Percentiles rank a stretch among this genome's conserved stretches.
These are phyloP conservation scores for Zaprionus africanus DNA, from an alignment of 1,140 invertebrate species.

Conservation along the genomic window DNA sequence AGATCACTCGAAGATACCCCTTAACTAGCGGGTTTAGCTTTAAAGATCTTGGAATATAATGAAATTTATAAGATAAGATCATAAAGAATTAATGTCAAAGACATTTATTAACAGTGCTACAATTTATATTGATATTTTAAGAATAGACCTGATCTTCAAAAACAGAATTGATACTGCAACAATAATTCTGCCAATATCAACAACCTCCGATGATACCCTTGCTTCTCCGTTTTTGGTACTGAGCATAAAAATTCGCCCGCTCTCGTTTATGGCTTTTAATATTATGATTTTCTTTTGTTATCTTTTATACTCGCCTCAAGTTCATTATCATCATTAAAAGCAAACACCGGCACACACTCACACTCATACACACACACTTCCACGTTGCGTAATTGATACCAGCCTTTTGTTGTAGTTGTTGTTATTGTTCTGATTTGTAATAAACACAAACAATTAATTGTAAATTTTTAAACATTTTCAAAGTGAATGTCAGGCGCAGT, in stretches of 20 bases:
- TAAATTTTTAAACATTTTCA: constrained; percentile 52
- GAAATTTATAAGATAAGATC: not conserved
- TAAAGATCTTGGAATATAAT: not conserved
- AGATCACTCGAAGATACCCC: not conserved
- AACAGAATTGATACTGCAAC: too few species aligned
- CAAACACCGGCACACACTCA: constrained; percentile 25
- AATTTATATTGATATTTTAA: too few species aligned
- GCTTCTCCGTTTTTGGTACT: constrained; percentile 17
- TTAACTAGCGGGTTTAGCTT: not conserved
- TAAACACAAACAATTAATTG: constrained; percentile 43
- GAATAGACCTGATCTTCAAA: not conserved
- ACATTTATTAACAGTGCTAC: too few species aligned
- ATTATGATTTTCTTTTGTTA: constrained; percentile 67
- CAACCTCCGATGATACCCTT: not conserved
- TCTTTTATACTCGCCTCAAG: constrained; percentile 72
- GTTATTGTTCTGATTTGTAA: constrained; percentile 53
- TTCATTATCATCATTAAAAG: constrained; percentile 80
- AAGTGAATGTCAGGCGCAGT: constrained; percentile 63
- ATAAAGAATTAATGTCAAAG: not conserved
- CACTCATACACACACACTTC: constrained; percentile 13
- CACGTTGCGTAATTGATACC: constrained; percentile 51
- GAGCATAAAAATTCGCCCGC: constrained; percentile 20
- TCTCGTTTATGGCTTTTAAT: constrained; percentile 49
- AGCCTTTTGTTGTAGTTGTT: constrained; percentile 37
- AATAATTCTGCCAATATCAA: not conserved